Conservation (phyloP, 92 coral and sea anemone genomes). For the Epizoanthus rinbou region DNA sequence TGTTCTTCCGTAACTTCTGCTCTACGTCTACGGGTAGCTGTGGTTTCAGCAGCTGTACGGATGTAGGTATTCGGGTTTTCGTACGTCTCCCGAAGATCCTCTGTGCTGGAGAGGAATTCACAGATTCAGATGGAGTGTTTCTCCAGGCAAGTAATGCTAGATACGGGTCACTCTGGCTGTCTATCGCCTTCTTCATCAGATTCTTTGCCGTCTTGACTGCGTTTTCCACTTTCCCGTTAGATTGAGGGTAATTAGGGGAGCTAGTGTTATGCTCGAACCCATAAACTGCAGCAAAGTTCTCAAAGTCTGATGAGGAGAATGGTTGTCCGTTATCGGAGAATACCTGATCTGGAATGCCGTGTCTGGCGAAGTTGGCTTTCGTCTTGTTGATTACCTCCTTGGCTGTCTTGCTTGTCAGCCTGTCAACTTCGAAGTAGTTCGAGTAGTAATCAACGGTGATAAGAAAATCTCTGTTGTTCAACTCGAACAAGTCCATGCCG, state of each 20-base stretch:
- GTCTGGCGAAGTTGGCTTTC: slow-evolving; percentile 44
- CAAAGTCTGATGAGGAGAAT: slow-evolving; percentile 47
- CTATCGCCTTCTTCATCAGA: slow-evolving; percentile 46
- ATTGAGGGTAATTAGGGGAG: slow-evolving; percentile 65
- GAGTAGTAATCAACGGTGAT: slow-evolving; percentile 69
- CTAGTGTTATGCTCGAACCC: slow-evolving; percentile 66
- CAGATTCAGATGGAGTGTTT: slow-evolving; percentile 60
- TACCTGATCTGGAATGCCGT: slow-evolving; percentile 55
- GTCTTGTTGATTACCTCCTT: slow-evolving; percentile 56
- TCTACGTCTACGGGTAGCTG: slow-evolving; percentile 37
- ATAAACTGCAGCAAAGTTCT: slow-evolving; percentile 50
- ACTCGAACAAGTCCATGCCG: slow-evolving; percentile 62
- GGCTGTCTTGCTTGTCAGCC: slow-evolving; percentile 52
- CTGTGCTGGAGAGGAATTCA: slow-evolving; percentile 61
- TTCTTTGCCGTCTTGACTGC: slow-evolving; percentile 57
- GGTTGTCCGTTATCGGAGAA: slow-evolving; percentile 69
- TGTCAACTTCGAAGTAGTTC: slow-evolving; percentile 61
- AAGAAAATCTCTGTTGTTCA: slow-evolving; percentile 49
- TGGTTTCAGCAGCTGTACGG: slow-evolving; percentile 56
- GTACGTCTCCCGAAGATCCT: slow-evolving; percentile 57
- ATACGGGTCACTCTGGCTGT: slow-evolving; percentile 57
- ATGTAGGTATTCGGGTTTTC: slow-evolving; percentile 63
- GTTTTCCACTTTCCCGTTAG: slow-evolving; percentile 64
- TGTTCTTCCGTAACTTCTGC: slow-evolving; percentile 12
- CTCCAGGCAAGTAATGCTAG: slow-evolving; percentile 62